Evolutionary conservation across 2,113 vertebrate species (phyloP).

Genomic region (Dromiciops gliroides): DNA sequence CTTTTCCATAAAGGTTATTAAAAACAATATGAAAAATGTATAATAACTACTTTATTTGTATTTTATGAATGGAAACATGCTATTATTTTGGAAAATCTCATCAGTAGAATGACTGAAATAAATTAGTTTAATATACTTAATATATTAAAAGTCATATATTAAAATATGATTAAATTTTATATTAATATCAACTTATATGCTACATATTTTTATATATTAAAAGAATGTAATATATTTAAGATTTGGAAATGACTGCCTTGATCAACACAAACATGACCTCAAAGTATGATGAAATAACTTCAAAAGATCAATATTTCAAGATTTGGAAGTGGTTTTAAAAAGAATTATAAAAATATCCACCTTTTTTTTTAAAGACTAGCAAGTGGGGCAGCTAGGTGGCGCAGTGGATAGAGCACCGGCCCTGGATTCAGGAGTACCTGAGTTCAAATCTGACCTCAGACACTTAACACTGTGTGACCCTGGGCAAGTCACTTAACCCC

Average conservation of each 20-base stretch:
- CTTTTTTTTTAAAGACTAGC: too few relatives aligned
- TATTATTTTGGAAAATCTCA: slow-evolving; percentile 66
- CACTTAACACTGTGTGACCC: too few relatives aligned
- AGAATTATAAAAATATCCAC: slow-evolving; percentile 76
- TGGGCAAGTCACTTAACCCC: too few relatives aligned
- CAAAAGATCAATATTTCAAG: slow-evolving; percentile 76
- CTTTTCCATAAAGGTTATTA: neutral
- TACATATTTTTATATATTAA: neutral
- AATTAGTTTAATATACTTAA: slow-evolving; percentile 72
- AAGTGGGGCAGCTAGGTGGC: too few relatives aligned
- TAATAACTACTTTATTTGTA: neutral
- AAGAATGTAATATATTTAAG: slow-evolving; percentile 70
- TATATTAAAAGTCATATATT: neutral
- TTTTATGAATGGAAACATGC: slow-evolving; percentile 65
- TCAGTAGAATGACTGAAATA: slow-evolving; percentile 72
- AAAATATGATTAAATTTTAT: neutral
- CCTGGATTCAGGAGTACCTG: too few relatives aligned
- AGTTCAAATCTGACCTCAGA: too few relatives aligned
- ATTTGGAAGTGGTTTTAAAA: slow-evolving; percentile 73
- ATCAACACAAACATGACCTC: slow-evolving; percentile 72
- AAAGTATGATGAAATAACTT: slow-evolving; percentile 77
- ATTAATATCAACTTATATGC: too few relatives aligned
- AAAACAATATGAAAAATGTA: slow-evolving; percentile 15
- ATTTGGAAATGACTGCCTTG: slow-evolving; percentile 69
- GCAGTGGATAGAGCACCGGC: too few relatives aligned